Base-by-base conservation (phyloP, 2,797 vertebrate species). In the Streptopelia turtur region DNA sequence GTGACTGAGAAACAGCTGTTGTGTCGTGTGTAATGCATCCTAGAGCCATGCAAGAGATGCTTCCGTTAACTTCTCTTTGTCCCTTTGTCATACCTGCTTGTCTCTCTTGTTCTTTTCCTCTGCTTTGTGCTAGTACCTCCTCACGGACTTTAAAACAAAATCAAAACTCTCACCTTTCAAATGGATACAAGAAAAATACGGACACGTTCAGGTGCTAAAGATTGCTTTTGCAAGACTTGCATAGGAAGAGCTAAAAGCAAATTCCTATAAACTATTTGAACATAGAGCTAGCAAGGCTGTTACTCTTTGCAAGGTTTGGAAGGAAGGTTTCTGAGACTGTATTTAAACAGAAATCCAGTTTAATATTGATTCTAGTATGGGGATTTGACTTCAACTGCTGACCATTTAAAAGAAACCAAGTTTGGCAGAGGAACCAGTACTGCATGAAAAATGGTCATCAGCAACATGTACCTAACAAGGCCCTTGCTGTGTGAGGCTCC, bases 1-100 rank as follows among this genome's bases (percentile, higher is more conserved):
- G 99, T 99, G 99, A 99, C 98, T 95, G 97, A 97, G 97, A 87
- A 90, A 93, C 90, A 60, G 92, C 91, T 95, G 95, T 96, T 0
- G 33, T 97, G 91, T 96, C 90, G 57, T 95, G 96, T 97, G 97
- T 96, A 91, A 92, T 94, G 95, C 93, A 53, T 96, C 94, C 86
- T 96, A 77, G 95, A 96, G 79, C 96, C 97, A 96, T 93, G 95
- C 93, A 91, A 84, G 93, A 90, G 88, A 56, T 43, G 93, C 97
- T 97, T 96, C 94, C 30, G 27, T 95, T 93, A 83, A 95, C 77
- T 68, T 92, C 93, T 94, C 76, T 78, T 61, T 76, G 96, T 77
- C 69, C 86, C 88, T 39, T 87, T 84, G 91, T 96, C 90, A 78
- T 87, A 87, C 96, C 96, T 95, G 94, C 96, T 96, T 96, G 96